Base-by-base conservation (phyloP, 2,113 vertebrate species). In the Lagopus leucura region DNA sequence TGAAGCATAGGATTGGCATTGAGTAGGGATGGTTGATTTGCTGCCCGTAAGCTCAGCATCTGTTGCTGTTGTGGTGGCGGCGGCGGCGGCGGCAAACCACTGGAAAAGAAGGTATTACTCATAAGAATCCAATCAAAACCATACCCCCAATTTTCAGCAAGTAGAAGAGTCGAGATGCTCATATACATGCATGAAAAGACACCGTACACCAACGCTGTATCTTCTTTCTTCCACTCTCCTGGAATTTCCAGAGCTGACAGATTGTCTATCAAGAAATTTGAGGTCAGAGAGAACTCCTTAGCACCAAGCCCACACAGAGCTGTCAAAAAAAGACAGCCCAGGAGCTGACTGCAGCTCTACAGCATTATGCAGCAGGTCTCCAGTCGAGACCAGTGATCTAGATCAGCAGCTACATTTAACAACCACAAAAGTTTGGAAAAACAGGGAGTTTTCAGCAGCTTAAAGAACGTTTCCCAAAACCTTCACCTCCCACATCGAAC, bases 1-100 rank as follows among this genome's bases (percentile, higher is more conserved):
- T 99, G 99, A 65, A 99, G 97, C 98, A 99, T 98, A 28, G 98
- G 98, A 95, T 99, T 98, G 86, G 98, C 98, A 66, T 96, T 98
- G 27, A 99, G 97, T 71, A 99, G 98, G 6, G 98, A 97, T 3
- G 98, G 97, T 50, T 99, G 98, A 40, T 96, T 98, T 52, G 98
- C 79, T 55, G 98, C 98, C 92, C 98, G 98, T 84, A 99, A 95
- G 94, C 98, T 99, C 94, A 99, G 98, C 98, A 99, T 98, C 92
- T 98, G 98, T 80, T 98, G 98, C 67, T 98, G 97, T 8, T 98
- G 97, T 2, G 96, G 97, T 19, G 98, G 60, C 18, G 61, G 61
- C 3, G 98, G 61, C 2, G 98, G 54, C 10, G 55, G 55, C 11
- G 55, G 96, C 83, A 98, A 96, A 55, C 96, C 95, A 84, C 98